A percentile compares a stretch with the other conserved stretches of the same genome.
Conservation (phyloP, 2,888 invertebrate species). For the Latrodectus hesperus region DNA sequence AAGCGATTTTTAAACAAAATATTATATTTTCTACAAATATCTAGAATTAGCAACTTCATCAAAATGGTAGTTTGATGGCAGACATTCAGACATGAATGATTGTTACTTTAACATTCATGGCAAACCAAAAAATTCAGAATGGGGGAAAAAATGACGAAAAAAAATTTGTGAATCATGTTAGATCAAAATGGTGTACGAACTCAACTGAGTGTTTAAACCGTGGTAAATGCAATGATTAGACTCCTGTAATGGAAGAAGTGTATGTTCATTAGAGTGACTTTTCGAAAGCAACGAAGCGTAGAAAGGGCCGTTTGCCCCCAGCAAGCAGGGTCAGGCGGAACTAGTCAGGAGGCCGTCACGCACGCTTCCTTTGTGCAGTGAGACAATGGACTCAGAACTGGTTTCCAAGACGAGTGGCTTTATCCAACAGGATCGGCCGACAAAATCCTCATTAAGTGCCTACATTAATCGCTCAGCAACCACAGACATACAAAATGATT, state of each 20-base stretch:
- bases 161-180: no score
- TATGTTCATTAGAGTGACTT: constrained; percentile 40
- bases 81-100: no score
- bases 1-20: no score
- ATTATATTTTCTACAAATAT: no score
- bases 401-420: constrained; percentile 41
- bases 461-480: constrained; percentile 26
- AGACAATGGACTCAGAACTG: constrained; percentile 67
- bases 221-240: constrained; percentile 33
- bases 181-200: neutral
- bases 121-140: no score
- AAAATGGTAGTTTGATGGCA: no score
- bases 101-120: no score
- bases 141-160: no score
- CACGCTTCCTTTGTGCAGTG: constrained; percentile 64
- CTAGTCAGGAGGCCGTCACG: constrained; percentile 55
- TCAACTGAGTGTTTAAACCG: constrained; percentile 27
- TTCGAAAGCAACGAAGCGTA: constrained; percentile 36
- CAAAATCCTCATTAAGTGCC: constrained; percentile 41
- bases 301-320: constrained; percentile 69
- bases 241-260: constrained; percentile 34
- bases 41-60: no score
- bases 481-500: neutral
- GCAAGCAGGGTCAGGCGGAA: constrained; percentile 67
- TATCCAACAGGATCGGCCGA: constrained; percentile 9